Evolutionary conservation across 2,113 vertebrate genomes (phyloP), one percentile per base, ranked within the genome.

Genomic region (Periophthalmodon schlosseri): DNA sequence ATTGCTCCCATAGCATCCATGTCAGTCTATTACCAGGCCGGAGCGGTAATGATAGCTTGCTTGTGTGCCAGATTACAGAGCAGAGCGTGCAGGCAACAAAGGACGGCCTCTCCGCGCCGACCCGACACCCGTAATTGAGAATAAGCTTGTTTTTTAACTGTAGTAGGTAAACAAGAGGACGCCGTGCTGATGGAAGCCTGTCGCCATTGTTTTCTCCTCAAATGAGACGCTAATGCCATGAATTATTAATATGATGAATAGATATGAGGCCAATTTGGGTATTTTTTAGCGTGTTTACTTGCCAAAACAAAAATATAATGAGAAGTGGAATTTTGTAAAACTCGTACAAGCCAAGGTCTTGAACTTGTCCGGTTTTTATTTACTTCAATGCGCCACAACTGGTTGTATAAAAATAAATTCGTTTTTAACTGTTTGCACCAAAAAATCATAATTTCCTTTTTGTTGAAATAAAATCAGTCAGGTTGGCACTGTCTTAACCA

Each of bases 1-100:
- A 94, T 94, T 93, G 92, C 90, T 94, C 91, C 88, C 84, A 92
- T 93, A 86, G 91, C 92, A 94, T 94, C 93, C 86, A 88, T 93
- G 93, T 94, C 92, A 93, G 87, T 92, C 92, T 91, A 93, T 93
- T 93, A 92, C 91, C 76, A 73, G 84, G 80, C 76, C 81, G 87
- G 57, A 75, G 81, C 87, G 91, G 89, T 94, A 94, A 94, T 94
- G 92, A 93, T 90, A 91, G 93, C 88, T 91, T 93, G 89, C 34
- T 83, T 89, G 86, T 73, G 86, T 78, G 76, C 85, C 84, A 93
- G 92, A 94, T 94, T 94, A 93, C 89, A 91, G 92, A 87, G 89
- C 87, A 80, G 81, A 77, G 84, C 81, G 83, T 84, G 87, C 86
- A 89, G 91, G 88, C 89, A 91, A 88, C 89, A 91, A 91, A 92